Evolutionary conservation across 2,888 invertebrate genomes (phyloP), one percentile per base, ranked within the genome.

Genomic region (Lasioglossum calceatum): DNA sequence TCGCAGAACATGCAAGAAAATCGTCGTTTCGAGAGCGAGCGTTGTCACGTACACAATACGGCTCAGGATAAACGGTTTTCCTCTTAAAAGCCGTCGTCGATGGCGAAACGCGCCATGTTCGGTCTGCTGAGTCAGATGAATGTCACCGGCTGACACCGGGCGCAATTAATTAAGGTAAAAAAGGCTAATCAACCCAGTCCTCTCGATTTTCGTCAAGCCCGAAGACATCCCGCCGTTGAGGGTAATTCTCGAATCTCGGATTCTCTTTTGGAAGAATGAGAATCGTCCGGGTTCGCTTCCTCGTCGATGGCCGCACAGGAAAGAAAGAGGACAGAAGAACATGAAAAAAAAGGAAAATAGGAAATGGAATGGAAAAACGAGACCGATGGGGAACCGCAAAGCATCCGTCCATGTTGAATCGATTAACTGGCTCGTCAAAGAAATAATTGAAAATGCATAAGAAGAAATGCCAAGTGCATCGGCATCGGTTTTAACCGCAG

Each of bases 391-490:
- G 81, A 80, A 86, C 72, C 77, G 44, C 67, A 54, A 42, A 87
- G 72, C 79, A 80, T 79, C 74, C 70, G 80, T 64, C 85, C 81
- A 83, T 79, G 75, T 67, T 78, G 86, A 84, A 88, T 88, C 88
- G 88, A 88, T 88, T 87, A 87, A 77, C 64, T 77, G 58, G 58
- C 42, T 79, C 72, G 47, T 83, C 85, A 72, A 75, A 77, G 84
- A 76, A 82, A 88, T 88, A 86, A 88, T 84, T 88, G 86, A 80
- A 84, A 88, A 87, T 71, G 79, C 61, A 42, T 32, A 73, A 42
- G 74, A 75, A 76, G 78, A 81, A 81, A 71, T 73, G 77, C 71
- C 82, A 72, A 82, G 79, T 71, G 79, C 77, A 58, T 77, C 71
- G 47, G 36, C 50, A 8, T 19, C 75, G 61, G 36, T 58, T 84